phyloP scores from a whole-genome alignment of 2,888 invertebrate genomes.

The Polymixis flavicincta region DNA sequence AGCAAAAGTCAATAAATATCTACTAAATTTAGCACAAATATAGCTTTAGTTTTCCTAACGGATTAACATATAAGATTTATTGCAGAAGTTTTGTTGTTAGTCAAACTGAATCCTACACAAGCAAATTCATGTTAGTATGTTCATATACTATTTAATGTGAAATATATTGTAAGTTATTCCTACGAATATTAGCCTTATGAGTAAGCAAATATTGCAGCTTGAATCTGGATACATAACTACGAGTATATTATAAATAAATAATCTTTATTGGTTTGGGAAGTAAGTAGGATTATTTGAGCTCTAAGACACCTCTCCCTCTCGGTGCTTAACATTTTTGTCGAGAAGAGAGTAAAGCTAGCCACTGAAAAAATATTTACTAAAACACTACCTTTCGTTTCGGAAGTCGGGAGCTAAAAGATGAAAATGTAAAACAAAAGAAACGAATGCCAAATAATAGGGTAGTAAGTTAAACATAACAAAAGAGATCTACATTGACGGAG shows the following conservation, averaged over 20 bases:
- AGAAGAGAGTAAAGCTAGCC: no score
- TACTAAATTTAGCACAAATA: constrained; percentile 21
- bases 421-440: no score
- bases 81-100: constrained; percentile 50
- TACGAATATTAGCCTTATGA: neutral
- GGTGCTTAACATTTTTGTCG: no score
- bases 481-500: neutral
- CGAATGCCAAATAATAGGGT: neutral
- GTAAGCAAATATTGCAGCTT: neutral
- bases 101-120: constrained; percentile 38
- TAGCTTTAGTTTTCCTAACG: constrained; percentile 38
- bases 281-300: no score
- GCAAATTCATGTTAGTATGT: constrained; percentile 29
- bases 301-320: neutral
- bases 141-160: constrained; percentile 19
- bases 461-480: neutral
- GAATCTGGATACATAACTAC: neutral
- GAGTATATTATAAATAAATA: neutral
- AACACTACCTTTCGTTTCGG: no score
- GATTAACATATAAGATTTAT: constrained; percentile 60
- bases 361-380: no score
- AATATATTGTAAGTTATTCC: neutral
- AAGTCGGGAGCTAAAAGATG: no score
- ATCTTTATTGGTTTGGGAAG: neutral
- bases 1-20: constrained; percentile 10